Evolutionary conservation across 2,113 vertebrate genomes (phyloP), one percentile per base, ranked within the genome.

Genomic region (Sarotherodon lohbergeri): DNA sequence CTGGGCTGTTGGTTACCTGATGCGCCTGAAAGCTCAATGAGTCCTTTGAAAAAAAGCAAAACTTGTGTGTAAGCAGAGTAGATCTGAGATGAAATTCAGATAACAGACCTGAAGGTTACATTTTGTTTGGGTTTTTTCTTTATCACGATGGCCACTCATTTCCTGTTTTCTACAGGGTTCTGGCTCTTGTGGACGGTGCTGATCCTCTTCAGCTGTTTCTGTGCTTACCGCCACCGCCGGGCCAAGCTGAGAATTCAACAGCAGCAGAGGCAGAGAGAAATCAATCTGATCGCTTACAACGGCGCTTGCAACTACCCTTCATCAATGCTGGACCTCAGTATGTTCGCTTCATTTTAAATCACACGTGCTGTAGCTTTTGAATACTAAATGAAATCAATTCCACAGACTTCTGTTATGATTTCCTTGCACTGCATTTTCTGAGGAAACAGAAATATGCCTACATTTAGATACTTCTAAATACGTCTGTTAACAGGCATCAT

Each of bases 161-260:
- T 90, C 56, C 86, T 87, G 84, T 90, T 79, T 34, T 11, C 56
- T 86, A 39, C 96, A 99, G 98, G 98, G 98, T 99, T 99, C 96
- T 99, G 98, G 98, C 96, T 99, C 36, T 96, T 99, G 89, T 98
- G 98, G 98, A 98, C 98, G 4, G 93, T 99, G 54, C 96, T 99
- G 85, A 98, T 99, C 95, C 97, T 99, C 83, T 98, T 99, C 94
- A 98, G 98, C 93, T 99, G 98, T 90, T 99, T 98, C 95, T 99
- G 98, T 36, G 98, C 98, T 17, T 98, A 98, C 94, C 97, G 98
- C 59, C 98, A 99, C 89, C 97, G 98, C n/a, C 96, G 98, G 59
- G 97, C 98, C 93, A 99, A 99, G 92, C 96, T 98, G 93, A 97
- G 98, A 66, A 92, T 98, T 91, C 98, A 99, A 85, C 98, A 99